A percentile compares a stretch with the other conserved stretches of the same genome.
Conservation (phyloP, 2,888 invertebrate genomes). For the Andrena flavipes region DNA sequence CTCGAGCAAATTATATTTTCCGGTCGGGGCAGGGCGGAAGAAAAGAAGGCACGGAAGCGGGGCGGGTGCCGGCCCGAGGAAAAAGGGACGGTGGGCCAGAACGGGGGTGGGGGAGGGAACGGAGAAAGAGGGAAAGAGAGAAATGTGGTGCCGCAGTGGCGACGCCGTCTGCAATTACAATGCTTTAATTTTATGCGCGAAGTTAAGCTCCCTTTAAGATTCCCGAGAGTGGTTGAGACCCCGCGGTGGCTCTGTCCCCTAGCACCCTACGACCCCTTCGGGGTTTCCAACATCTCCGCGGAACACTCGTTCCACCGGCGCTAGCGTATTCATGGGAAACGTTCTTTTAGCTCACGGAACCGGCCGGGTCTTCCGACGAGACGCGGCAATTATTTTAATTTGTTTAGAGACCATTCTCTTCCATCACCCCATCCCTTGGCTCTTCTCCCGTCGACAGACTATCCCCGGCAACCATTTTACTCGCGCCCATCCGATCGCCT, state of each 20-base stretch:
- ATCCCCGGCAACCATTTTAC: background rate
- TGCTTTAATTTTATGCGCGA: conserved; percentile 84
- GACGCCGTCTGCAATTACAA: conserved; percentile 81
- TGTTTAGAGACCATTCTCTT: conserved; percentile 64
- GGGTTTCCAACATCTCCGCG: conserved; percentile 25
- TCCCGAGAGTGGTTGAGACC: conserved; percentile 75
- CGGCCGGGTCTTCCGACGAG: conserved; percentile 41
- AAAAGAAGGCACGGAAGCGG: conserved; percentile 3
- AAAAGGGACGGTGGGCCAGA: background rate
- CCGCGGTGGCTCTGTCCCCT: conserved; percentile 36
- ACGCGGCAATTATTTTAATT: conserved; percentile 72
- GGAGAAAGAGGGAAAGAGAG: conserved; percentile 41
- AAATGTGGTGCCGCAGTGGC: conserved; percentile 62
- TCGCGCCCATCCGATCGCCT: background rate
- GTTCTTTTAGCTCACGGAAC: conserved; percentile 51
- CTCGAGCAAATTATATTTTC: conserved; percentile 80
- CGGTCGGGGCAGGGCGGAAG: conserved; percentile 34
- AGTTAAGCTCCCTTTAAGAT: conserved; percentile 83
- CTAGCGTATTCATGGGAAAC: conserved; percentile 67
- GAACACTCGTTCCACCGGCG: conserved; percentile 63
- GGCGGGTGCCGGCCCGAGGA: no score
- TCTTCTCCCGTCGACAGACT: background rate
- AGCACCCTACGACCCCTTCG: background rate
- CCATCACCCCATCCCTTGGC: conserved; percentile 2
- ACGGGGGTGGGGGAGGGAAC: conserved; percentile 14